Percentiles rank a stretch among this genome's conserved stretches.
Conservation (phyloP, 1,140 invertebrate genomes). For the Caenorhabditis brenneri region DNA sequence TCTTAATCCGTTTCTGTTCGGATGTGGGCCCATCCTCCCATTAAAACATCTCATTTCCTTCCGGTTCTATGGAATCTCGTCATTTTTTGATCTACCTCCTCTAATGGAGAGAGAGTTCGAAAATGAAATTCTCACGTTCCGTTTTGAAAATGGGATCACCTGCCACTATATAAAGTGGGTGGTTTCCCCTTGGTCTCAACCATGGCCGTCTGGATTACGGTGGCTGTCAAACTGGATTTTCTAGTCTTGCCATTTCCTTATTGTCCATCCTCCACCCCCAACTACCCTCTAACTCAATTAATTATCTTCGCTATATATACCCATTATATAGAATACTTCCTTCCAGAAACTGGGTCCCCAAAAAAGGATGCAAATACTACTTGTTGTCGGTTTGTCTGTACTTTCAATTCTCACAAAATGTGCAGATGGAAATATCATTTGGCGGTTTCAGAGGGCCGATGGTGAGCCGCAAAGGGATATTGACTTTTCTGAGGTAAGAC, state of each 20-base stretch:
- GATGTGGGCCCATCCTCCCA: no score
- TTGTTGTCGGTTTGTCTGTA: neutral
- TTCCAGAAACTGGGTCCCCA: neutral
- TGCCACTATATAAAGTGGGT: slow-evolving; percentile 24
- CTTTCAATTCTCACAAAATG: neutral
- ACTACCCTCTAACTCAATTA: neutral
- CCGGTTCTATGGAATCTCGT: no score
- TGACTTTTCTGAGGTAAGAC: slow-evolving; percentile 2
- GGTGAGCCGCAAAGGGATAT: neutral
- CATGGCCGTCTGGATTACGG: neutral
- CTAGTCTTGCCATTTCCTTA: neutral
- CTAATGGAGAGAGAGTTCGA: no score
- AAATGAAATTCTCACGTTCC: slow-evolving; percentile 16
- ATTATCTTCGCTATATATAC: neutral
- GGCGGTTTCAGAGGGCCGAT: slow-evolving; percentile 2
- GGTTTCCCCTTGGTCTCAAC: no score
- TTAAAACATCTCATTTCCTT: no score
- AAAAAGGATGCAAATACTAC: neutral
- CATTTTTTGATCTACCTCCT: neutral
- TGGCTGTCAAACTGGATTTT: neutral
- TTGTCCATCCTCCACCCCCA: neutral
- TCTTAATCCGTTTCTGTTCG: no score
- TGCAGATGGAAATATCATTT: neutral
- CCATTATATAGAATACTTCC: neutral
- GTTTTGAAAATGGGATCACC: neutral